Base-by-base conservation (phyloP, 2,888 invertebrate genomes). In the Morinoia aosen region DNA sequence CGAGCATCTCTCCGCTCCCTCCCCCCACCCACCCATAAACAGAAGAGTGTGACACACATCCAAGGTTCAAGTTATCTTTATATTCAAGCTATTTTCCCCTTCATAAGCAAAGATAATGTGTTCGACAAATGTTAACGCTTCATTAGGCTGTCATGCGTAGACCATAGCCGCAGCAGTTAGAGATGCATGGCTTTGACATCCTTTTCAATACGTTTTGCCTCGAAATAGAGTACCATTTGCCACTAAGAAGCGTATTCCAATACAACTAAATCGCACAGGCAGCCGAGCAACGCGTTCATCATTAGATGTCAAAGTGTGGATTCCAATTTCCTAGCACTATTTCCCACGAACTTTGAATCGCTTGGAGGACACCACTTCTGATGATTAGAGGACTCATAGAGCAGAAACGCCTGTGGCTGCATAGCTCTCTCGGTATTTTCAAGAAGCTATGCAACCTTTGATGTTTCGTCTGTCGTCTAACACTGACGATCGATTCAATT, bases 11-110 rank as follows among this genome's bases (percentile, higher is more conserved):
- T 76, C 76, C 76, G 16, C 76, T 76, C 25, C 25, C 76, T 76
- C 76, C 76, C 76, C 76, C 33, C 76, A 33, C 25, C 76, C 25
- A 33, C 76, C 25, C 25, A 76, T 76, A 33, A 76, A 76, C 76
- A 76, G 33, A 8, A 76, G 76, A 76, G 16, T 76, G 76, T 76
- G 76, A 76, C 76, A 76, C 76, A 76, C 76, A 76, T 76, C 76
- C 76, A 76, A 76, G 76, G 76, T 76, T 76, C 25, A 76, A 76
- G 76, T 76, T 76, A 76, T 76, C 76, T 76, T 76, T 76, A 33
- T 33, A 76, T 76, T 33, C 76, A 76, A 76, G 33, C 25, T 76
- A 76, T 76, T 76, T 76, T 76, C 25, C 61, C 48, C 76, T 33
- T 76, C 76, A 76, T 76, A 33, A 76, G 7, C 33, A 33, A 76